These are phyloP conservation scores for Leptothorax acervorum DNA, from an alignment of 2,888 invertebrate species.

Conservation along the genomic window DNA sequence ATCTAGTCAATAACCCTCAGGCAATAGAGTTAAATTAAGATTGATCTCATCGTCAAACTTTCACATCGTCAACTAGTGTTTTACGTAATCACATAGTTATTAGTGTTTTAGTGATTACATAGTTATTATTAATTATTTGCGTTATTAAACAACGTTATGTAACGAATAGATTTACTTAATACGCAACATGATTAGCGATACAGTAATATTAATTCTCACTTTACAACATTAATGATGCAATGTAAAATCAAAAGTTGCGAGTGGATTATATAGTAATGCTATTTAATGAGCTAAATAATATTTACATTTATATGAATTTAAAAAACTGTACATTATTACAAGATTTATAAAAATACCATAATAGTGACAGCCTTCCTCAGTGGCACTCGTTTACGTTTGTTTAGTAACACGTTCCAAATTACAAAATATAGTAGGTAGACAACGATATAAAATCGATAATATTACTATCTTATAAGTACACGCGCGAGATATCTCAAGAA, in stretches of 20 bases:
- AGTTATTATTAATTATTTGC: conserved; percentile 1
- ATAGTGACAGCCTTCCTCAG: not conserved
- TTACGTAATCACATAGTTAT: not conserved
- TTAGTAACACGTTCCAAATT: not conserved
- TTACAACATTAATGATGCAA: not conserved
- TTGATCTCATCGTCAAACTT: not conserved
- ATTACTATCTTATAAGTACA: not conserved
- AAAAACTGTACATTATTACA: not conserved
- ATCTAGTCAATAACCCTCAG: not conserved
- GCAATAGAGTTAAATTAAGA: not conserved
- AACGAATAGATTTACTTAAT: not conserved
- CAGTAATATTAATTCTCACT: not conserved
- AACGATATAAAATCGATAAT: conserved; percentile 2
- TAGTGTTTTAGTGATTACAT: not conserved
- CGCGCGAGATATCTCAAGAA: not conserved
- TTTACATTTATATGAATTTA: too few relatives aligned
- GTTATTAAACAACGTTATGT: not conserved
- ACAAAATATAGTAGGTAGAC: not conserved
- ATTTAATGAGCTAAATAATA: not conserved
- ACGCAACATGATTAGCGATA: not conserved
- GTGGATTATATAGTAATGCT: not conserved
- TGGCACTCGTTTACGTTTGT: not conserved
- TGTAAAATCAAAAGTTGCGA: not conserved
- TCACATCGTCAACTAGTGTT: not conserved
- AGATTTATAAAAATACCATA: not conserved